These are phyloP conservation scores for Sepioteuthis lessoniana DNA, from an alignment of 2,888 invertebrate species.

Conservation along the genomic window DNA sequence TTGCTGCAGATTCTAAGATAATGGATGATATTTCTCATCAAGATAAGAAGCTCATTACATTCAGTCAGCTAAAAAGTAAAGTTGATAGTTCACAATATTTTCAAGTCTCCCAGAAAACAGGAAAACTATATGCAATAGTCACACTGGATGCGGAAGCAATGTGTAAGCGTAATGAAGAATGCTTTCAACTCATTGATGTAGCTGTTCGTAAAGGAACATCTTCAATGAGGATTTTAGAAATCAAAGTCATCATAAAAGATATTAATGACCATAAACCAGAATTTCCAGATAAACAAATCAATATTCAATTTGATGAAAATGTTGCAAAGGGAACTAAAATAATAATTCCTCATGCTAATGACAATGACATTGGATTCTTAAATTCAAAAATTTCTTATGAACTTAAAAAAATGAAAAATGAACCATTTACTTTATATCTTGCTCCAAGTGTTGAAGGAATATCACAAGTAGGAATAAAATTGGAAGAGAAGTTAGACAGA, in stretches of 20 bases:
- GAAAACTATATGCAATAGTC: background rate
- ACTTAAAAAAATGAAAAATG: background rate
- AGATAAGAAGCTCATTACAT: constrained; percentile 34
- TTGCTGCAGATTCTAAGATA: constrained; percentile 36
- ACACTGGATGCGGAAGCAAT: constrained; percentile 42
- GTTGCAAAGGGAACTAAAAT: background rate
- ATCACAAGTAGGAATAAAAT: background rate
- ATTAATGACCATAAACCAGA: constrained; percentile 35
- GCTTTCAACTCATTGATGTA: background rate
- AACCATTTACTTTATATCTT: constrained; percentile 35
- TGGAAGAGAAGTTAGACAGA: background rate
- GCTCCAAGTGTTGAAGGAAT: background rate
- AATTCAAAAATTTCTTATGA: constrained; percentile 35
- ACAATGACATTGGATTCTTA: background rate
- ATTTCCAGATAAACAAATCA: background rate
- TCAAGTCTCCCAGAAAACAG: background rate
- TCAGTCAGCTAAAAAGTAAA: background rate
- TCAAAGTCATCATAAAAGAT: constrained; percentile 39
- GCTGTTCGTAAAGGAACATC: constrained; percentile 38
- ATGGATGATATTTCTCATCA: background rate
- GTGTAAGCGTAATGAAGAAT: constrained; percentile 39
- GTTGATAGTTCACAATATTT: background rate
- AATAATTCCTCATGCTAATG: constrained; percentile 10
- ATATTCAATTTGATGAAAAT: background rate
- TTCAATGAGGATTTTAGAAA: constrained; percentile 42